Percentiles rank a stretch among this genome's conserved stretches.
Evolutionary conservation across 2,888 invertebrate genomes (phyloP).

Genomic region (Scrobipalpa atriplicella): DNA sequence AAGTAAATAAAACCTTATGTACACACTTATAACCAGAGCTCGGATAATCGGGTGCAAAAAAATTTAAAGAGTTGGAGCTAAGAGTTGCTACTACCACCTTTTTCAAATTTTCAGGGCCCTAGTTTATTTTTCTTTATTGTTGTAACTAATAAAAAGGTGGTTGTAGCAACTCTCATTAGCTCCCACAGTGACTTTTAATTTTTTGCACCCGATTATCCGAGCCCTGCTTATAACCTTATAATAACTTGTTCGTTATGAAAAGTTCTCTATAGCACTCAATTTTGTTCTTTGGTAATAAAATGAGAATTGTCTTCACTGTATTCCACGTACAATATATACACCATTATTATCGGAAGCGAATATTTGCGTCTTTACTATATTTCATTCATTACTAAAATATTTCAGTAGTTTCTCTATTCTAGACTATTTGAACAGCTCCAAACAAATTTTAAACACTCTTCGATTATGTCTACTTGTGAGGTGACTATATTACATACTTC

Average conservation of each 20-base stretch:
- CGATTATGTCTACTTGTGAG: slow-evolving; percentile 28
- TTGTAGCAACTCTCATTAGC: too few relatives aligned
- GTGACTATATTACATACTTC: slow-evolving; percentile 36
- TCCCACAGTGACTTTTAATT: too few relatives aligned
- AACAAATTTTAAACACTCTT: slow-evolving; percentile 24
- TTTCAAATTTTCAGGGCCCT: too few relatives aligned
- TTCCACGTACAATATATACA: slow-evolving; percentile 24
- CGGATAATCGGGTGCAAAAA: too few relatives aligned
- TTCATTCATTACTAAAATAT: slow-evolving; percentile 24
- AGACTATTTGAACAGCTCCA: slow-evolving; percentile 22
- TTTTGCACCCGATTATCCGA: too few relatives aligned
- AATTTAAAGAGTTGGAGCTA: too few relatives aligned
- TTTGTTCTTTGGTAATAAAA: slow-evolving; percentile 64
- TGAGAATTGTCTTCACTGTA: slow-evolving; percentile 44
- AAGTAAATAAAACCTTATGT: slow-evolving; percentile 27
- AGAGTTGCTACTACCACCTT: too few relatives aligned
- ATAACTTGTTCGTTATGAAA: slow-evolving; percentile 34
- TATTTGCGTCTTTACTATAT: slow-evolving; percentile 12
- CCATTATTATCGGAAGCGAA: slow-evolving; percentile 23
- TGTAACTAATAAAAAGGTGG: too few relatives aligned
- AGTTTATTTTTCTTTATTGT: too few relatives aligned
- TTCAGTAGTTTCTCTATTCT: slow-evolving; percentile 22
- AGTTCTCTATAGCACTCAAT: slow-evolving; percentile 45
- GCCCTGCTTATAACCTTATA: slow-evolving; percentile 19
- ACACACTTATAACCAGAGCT: too few relatives aligned